These are phyloP conservation scores for Glossosoma conforme DNA, from an alignment of 1,140 invertebrate species.

Conservation along the genomic window DNA sequence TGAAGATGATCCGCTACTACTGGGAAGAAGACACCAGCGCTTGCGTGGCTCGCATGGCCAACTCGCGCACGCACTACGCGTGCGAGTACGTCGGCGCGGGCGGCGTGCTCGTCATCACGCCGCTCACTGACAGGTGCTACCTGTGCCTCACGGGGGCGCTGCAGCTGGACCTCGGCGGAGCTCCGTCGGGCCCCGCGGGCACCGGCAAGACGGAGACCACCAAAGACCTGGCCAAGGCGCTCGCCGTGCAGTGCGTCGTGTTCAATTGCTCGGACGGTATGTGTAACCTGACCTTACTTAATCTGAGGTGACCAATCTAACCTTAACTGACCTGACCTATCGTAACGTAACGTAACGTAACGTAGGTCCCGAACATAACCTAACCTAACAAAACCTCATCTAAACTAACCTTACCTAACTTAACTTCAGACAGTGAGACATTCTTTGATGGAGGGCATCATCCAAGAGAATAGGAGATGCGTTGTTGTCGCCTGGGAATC, in stretches of 20 bases:
- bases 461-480: too few species aligned
- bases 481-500: too few species aligned
- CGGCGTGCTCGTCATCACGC: constrained; percentile 80
- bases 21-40: constrained; percentile 37
- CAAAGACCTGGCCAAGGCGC: constrained; percentile 93
- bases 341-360: too few species aligned
- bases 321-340: too few species aligned
- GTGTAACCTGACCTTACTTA: too few species aligned
- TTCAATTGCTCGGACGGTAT: constrained; percentile 91
- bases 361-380: not conserved
- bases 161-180: constrained; percentile 65
- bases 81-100: constrained; percentile 95
- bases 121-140: constrained; percentile 89
- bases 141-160: constrained; percentile 87
- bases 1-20: constrained; percentile 83
- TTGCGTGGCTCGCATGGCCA: constrained; percentile 76
- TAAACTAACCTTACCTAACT: not conserved
- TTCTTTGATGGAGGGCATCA: too few species aligned
- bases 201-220: constrained; percentile 95
- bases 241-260: constrained; percentile 94
- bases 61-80: constrained; percentile 82
- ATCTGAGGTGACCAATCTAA: too few species aligned
- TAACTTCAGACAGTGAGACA: too few species aligned
- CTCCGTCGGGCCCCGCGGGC: constrained; percentile 78
- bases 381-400: not conserved